Conservation (phyloP, 2,113 vertebrate genomes). For the Clupea harengus region DNA sequence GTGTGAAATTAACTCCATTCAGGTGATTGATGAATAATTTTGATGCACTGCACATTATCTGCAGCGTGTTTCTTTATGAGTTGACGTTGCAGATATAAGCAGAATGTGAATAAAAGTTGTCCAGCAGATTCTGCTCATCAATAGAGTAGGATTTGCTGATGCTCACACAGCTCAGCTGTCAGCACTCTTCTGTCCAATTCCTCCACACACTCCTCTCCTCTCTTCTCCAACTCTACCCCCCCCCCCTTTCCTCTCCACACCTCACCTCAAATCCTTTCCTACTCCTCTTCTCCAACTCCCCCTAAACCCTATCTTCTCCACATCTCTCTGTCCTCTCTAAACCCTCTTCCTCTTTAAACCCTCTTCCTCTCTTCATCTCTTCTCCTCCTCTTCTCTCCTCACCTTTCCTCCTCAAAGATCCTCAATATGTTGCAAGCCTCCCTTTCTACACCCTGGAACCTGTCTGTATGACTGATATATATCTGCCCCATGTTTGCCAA, state of each 20-base stretch:
- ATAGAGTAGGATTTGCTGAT: background rate
- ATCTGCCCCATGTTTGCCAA: too few species aligned
- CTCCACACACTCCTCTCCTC: background rate
- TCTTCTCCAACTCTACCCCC: too few species aligned
- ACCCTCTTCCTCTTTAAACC: conserved; percentile 10
- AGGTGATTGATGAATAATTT: background rate
- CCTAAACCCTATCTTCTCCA: too few species aligned
- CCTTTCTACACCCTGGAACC: too few species aligned
- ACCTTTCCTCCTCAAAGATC: too few species aligned
- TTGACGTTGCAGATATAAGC: background rate
- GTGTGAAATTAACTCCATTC: background rate
- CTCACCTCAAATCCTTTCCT: too few species aligned
- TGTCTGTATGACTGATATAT: too few species aligned
- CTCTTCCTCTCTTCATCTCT: conserved; percentile 8
- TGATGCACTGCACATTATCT: background rate
- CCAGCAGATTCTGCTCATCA: background rate
- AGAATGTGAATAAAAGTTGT: background rate
- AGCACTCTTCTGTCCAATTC: background rate
- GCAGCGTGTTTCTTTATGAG: background rate
- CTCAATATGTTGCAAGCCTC: too few species aligned
- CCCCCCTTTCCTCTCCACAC: too few species aligned
- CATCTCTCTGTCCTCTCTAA: background rate
- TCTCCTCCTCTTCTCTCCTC: too few species aligned
- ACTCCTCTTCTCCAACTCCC: too few species aligned
- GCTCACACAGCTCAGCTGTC: background rate